Base-by-base conservation (phyloP, 2,888 invertebrate genomes). In the Chrysina gloriosa region DNA sequence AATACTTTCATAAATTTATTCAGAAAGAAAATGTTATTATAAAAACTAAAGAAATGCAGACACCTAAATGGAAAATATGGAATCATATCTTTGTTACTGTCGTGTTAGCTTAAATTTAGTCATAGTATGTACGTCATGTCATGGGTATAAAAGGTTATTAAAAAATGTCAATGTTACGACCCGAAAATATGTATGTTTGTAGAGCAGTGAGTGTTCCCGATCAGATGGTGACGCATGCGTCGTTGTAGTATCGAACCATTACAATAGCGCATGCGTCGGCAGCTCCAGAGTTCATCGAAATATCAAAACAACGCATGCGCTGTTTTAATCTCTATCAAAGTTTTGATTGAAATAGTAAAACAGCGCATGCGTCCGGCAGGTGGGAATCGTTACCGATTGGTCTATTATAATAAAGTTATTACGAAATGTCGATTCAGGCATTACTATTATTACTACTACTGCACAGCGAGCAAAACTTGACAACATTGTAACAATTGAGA, bases 1-100 rank as follows among this genome's bases (percentile, higher is more conserved):
- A 50, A 50, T 50, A 50, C 48, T 50, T 50, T 50, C 25, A 23
- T 25, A 39, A 39, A 39, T n/a, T n/a, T n/a, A n/a, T 39, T 11
- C 16, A 39, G 11, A 34, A 34, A 39, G 11, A 39, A n/a, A 39
- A 39, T 14, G 16, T 14, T n/a, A 34, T 34, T 7, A n/a, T 39
- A 39, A 14, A 39, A 39, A 14, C 7, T 4, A n/a, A 16, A n/a
- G 9, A 39, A 39, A 39, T 39, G 39, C 11, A 39, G 14, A 34
- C 7, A 11, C 11, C 7, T n/a, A 34, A 34, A 34, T 34, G 11
- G 9, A n/a, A 39, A n/a, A 39, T 14, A 39, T 1, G 9, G 16
- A 39, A 39, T 14, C 11, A 2, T 39, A 39, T 39, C 3, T 39
- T 39, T 39, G 16, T 1, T 1, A 16, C 5, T 39, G 39, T n/a